Base-by-base conservation (phyloP, 2,797 vertebrate species). In the Chelon labrosus region DNA sequence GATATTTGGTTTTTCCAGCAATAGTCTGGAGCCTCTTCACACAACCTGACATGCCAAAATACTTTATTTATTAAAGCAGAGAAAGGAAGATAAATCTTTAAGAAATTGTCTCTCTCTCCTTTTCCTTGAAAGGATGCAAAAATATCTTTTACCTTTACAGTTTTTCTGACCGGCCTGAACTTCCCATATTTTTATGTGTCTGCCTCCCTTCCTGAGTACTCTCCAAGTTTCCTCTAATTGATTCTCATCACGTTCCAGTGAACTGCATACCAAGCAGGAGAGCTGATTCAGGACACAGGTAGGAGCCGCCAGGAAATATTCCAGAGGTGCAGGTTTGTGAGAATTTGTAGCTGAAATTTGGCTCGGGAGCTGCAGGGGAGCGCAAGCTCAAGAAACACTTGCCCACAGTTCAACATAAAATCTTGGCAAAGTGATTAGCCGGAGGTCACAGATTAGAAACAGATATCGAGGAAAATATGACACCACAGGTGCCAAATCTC, bases 221-320 rank as follows among this genome's bases (percentile, higher is more conserved):
- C n/a, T 55, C 42, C 66, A 77, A 65, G 50, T 79, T 86, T 76
- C 65, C 70, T 16, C 39, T 74, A 61, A 81, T 68, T 80, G 65
- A 83, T 65, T 74, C 22, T 64, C 37, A 31, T 17, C 12, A 52
- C n/a, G 56, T 76, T 72, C 51, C 79, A 65, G 38, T 6, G 10
- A 52, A 39, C 35, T 5, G 50, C 27, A 41, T 10, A 65, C 55
- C 79, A 73, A 61, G 70, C 27, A 27, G 42, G 41, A 11, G 1
- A 16, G 27, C 59, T 77, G 75, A 82, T 75, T 57, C 54, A 64
- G 65, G 58, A 56, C 35, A 19, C 77, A 80, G 75, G 82, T 88
- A 68, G 37, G 53, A 80, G 57, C 47, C 72, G 57, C 47, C 72
- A 75, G 58, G 69, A 75, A 63, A 59, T 53, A 57, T 35, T 73